A percentile compares a stretch with the other conserved stretches of the same genome.
These are phyloP conservation scores for Aphidius gifuensis DNA, from an alignment of 1,140 invertebrate species.

Conservation along the genomic window DNA sequence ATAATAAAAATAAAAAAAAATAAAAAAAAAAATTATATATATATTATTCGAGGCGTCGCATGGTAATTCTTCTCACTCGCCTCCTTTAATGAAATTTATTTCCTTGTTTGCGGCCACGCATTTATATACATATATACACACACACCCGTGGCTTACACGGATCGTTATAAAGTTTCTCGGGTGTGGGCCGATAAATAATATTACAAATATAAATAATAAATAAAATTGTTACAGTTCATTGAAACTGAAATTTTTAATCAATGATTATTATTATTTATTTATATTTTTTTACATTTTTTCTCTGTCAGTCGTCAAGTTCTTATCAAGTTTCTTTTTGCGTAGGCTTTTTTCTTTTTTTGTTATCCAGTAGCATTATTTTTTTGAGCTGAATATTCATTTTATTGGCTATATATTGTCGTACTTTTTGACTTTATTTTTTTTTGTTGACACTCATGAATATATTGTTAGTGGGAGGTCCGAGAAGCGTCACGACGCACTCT, in stretches of 20 bases:
- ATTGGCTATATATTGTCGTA: too few species aligned
- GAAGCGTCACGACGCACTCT: too few species aligned
- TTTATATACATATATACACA: background rate
- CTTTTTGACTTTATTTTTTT: too few species aligned
- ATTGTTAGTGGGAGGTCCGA: too few species aligned
- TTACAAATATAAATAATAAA: conserved; percentile 1
- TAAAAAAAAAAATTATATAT: conserved; percentile 8
- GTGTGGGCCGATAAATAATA: conserved; percentile 7
- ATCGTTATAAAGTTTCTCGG: conserved; percentile 1
- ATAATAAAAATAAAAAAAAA: background rate
- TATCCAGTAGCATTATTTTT: too few species aligned
- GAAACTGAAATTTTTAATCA: background rate
- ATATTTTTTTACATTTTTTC: too few species aligned
- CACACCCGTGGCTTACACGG: background rate
- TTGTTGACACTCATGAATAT: too few species aligned
- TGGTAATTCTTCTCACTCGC: background rate
- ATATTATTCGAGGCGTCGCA: background rate
- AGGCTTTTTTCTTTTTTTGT: too few species aligned
- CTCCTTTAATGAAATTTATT: conserved; percentile 12
- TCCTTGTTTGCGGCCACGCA: conserved; percentile 1
- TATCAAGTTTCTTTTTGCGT: too few species aligned
- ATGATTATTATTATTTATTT: background rate
- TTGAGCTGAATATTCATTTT: too few species aligned
- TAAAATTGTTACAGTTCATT: background rate
- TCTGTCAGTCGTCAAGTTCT: too few species aligned